A percentile compares a stretch with the other conserved stretches of the same genome.
phyloP scores from a whole-genome alignment of 2,113 vertebrate genomes.

The Neodontobutis hainanensis region DNA sequence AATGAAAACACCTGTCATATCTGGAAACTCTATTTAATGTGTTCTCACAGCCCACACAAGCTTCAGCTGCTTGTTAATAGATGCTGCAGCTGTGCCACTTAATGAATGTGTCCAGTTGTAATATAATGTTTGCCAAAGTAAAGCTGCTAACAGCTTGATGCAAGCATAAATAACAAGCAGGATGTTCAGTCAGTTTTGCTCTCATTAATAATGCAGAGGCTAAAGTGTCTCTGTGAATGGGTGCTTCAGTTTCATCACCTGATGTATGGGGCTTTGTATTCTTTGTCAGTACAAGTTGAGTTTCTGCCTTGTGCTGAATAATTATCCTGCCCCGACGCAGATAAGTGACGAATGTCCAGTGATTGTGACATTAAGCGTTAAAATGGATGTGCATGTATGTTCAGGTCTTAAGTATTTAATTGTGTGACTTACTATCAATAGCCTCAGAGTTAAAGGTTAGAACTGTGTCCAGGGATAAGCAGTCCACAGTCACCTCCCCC shows the following conservation, averaged over 20 bases:
- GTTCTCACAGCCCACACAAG: conserved; percentile 5
- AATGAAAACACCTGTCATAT: not conserved
- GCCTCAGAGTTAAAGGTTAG: conserved; percentile 90
- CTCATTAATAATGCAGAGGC: conserved; percentile 69
- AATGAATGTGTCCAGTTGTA: conserved; percentile 63
- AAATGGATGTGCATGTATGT: not conserved
- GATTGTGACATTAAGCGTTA: not conserved
- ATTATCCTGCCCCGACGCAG: not conserved
- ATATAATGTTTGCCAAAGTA: conserved; percentile 68
- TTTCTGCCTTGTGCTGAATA: not conserved
- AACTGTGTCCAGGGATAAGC: conserved; percentile 92
- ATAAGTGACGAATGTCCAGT: conserved; percentile 18
- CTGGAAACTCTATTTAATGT: conserved; percentile 14
- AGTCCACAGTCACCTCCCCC: conserved; percentile 93
- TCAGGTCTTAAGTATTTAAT: not conserved
- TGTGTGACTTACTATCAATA: conserved; percentile 78
- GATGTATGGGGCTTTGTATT: conserved; percentile 28
- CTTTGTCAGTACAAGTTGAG: not conserved
- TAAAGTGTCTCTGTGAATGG: conserved; percentile 51
- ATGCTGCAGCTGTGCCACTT: conserved; percentile 44
- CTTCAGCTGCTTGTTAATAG: conserved; percentile 45
- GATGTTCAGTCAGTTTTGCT: conserved; percentile 66
- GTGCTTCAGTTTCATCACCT: conserved; percentile 57
- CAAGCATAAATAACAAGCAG: conserved; percentile 65
- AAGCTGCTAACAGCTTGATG: conserved; percentile 60